Conservation (phyloP, 2,797 vertebrate genomes). For the Cetoscarus ocellatus region DNA sequence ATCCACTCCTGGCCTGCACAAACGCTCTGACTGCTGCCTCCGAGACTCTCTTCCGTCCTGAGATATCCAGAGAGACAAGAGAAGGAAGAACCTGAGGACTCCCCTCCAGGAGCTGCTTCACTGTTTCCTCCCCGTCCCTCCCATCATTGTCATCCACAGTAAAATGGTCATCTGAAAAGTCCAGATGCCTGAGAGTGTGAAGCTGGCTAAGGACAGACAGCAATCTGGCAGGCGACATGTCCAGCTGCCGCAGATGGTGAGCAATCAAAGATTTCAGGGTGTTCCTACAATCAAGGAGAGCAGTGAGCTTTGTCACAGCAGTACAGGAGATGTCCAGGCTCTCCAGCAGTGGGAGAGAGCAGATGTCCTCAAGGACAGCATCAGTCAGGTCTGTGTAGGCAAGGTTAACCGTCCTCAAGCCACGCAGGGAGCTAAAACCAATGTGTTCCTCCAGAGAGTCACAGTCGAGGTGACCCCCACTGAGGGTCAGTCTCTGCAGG, state of each 20-base stretch:
- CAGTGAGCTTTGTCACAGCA: slow-evolving; percentile 89
- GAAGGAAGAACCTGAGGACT: slow-evolving; percentile 87
- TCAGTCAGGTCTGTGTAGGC: slow-evolving; percentile 93
- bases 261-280: slow-evolving; percentile 89
- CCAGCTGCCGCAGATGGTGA: slow-evolving; percentile 91
- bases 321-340: slow-evolving; percentile 94
- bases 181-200: slow-evolving; percentile 88
- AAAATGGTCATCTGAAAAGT: slow-evolving; percentile 94
- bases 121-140: slow-evolving; percentile 70
- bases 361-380: slow-evolving; percentile 89
- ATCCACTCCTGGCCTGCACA: slow-evolving; percentile 85
- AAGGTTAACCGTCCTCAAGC: slow-evolving; percentile 89
- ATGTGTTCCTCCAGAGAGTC: slow-evolving; percentile 73
- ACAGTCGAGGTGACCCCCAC: slow-evolving; percentile 87
- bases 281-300: slow-evolving; percentile 89
- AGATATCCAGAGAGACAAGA: slow-evolving; percentile 93
- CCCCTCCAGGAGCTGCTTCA: slow-evolving; percentile 90
- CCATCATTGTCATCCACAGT: slow-evolving; percentile 80
- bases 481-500: slow-evolving; percentile 91
- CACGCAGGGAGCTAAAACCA: slow-evolving; percentile 88
- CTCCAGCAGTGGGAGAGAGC: slow-evolving; percentile 91
- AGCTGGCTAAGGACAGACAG: slow-evolving; percentile 86
- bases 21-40: slow-evolving; percentile 89
- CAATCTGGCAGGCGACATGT: slow-evolving; percentile 90
- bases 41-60: slow-evolving; percentile 89